These are phyloP conservation scores for Tetranychus truncatus DNA, from an alignment of 2,888 invertebrate genomes.

Conservation along the genomic window DNA sequence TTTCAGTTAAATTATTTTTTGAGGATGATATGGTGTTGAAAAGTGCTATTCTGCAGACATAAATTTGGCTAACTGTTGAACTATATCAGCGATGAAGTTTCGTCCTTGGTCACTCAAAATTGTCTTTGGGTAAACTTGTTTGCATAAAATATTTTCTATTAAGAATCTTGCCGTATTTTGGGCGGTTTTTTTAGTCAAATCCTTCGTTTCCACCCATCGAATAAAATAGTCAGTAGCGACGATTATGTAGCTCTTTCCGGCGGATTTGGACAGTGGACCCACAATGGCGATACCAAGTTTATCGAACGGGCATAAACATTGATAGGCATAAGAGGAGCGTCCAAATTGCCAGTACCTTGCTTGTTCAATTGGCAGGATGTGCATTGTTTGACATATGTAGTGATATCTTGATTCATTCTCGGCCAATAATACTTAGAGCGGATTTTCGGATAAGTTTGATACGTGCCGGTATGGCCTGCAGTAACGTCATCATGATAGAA, in stretches of 20 bases:
- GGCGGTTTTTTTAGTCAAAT: background rate
- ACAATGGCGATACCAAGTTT: too few relatives aligned
- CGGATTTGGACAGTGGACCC: background rate
- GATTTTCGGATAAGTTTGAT: too few relatives aligned
- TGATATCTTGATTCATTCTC: too few relatives aligned
- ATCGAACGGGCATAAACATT: too few relatives aligned
- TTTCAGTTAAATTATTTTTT: conserved; percentile 7
- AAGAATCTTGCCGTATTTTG: background rate
- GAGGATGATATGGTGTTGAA: background rate
- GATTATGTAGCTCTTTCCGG: background rate
- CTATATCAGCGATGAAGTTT: background rate
- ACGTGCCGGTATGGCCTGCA: too few relatives aligned
- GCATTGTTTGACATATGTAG: too few relatives aligned
- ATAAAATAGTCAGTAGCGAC: background rate
- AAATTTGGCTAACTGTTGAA: background rate
- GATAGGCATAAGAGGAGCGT: too few relatives aligned
- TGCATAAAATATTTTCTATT: background rate
- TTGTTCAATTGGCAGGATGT: too few relatives aligned
- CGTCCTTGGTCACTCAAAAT: conserved; percentile 11
- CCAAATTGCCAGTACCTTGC: too few relatives aligned
- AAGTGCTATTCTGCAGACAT: background rate
- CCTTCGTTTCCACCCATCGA: background rate
- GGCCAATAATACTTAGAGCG: too few relatives aligned
- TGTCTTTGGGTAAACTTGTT: background rate
- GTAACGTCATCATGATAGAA: too few relatives aligned